A percentile compares a stretch with the other conserved stretches of the same genome.
Conservation (phyloP, 2,888 invertebrate genomes). For the Philopedon plagiatum region DNA sequence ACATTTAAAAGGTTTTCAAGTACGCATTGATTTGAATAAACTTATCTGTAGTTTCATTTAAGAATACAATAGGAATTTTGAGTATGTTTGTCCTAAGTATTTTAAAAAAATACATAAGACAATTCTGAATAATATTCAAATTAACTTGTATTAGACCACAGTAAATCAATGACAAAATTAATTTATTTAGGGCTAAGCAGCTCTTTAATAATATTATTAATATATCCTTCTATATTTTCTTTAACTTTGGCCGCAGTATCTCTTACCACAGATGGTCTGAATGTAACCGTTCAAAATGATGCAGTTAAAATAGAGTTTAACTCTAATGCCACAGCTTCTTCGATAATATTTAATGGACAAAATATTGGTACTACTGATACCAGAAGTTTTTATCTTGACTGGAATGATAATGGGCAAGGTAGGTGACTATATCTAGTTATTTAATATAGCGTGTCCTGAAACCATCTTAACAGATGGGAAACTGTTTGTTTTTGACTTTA, state of each 20-base stretch:
- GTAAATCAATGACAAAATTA: not conserved
- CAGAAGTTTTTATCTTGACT: constrained; percentile 26
- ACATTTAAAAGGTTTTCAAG: not conserved
- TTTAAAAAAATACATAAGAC: too few relatives aligned
- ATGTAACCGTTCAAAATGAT: constrained; percentile 22
- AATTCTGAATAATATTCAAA: too few relatives aligned
- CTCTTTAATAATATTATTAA: not conserved
- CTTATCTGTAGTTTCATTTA: not conserved
- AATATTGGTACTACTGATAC: constrained; percentile 16
- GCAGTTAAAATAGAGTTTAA: constrained; percentile 16
- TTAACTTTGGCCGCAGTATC: not conserved
- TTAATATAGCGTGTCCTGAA: too few relatives aligned
- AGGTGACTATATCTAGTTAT: not conserved
- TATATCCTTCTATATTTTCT: not conserved
- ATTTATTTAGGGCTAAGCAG: not conserved
- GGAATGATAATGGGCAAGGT: constrained; percentile 6
- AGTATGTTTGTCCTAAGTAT: too few relatives aligned
- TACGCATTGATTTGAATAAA: not conserved
- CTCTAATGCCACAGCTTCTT: constrained; percentile 19
- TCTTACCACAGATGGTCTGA: constrained; percentile 18
- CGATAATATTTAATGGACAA: constrained; percentile 28
- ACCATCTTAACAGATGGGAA: too few relatives aligned
- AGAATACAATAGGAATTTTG: too few relatives aligned
- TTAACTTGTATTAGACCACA: not conserved
- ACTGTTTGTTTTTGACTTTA: too few relatives aligned